Conservation (phyloP, 2,113 vertebrate genomes). For the Rhombomys opimus region DNA sequence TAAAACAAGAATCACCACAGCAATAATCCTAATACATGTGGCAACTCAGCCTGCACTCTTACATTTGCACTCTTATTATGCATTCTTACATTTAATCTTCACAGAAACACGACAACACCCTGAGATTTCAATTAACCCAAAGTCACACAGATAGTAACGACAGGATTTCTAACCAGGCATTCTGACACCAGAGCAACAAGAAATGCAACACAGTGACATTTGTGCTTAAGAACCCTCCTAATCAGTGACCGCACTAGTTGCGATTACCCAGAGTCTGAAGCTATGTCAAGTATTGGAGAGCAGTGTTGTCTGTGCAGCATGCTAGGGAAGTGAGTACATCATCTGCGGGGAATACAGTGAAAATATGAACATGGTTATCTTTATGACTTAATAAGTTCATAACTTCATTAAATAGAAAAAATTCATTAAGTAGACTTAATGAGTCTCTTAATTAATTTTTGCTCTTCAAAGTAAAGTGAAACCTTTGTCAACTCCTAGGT, state of each 20-base stretch:
- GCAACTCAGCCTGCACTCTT: neutral
- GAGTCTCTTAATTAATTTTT: conserved; percentile 1
- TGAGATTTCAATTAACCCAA: neutral
- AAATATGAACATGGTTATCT: neutral
- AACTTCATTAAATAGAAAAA: neutral
- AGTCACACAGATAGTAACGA: neutral
- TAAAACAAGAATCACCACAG: neutral
- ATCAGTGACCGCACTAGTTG: neutral
- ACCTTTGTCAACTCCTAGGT: neutral
- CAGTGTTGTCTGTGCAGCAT: neutral
- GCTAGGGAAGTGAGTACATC: neutral
- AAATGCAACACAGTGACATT: neutral
- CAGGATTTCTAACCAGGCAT: neutral
- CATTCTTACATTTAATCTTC: neutral
- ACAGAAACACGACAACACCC: conserved; percentile 14
- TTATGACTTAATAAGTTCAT: neutral
- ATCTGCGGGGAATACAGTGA: neutral
- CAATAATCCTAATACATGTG: neutral
- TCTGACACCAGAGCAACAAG: neutral
- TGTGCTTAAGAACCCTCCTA: neutral
- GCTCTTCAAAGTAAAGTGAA: conserved; percentile 45
- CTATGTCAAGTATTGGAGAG: neutral
- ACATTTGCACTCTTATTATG: neutral
- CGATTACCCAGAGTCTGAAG: neutral
- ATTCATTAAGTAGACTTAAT: neutral